Conservation (phyloP, 2,113 vertebrate genomes). For the Corydoras maculifer region DNA sequence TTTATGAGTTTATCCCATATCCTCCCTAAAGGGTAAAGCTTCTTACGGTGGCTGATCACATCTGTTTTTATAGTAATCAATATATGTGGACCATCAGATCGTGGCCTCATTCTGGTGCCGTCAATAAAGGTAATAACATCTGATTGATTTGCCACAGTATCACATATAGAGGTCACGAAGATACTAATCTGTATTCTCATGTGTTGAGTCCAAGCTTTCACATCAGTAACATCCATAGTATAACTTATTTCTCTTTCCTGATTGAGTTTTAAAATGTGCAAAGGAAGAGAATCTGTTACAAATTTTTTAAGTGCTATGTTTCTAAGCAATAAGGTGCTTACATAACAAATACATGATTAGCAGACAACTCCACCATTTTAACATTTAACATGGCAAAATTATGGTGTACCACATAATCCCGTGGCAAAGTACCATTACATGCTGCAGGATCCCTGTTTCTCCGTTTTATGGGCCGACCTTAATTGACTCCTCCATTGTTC, state of each 20-base stretch:
- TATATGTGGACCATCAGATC: slow-evolving; percentile 24
- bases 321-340: too few relatives aligned
- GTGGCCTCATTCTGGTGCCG: slow-evolving; percentile 46
- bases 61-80: slow-evolving; percentile 32
- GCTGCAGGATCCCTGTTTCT: slow-evolving; percentile 18
- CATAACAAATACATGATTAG: too few relatives aligned
- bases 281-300: too few relatives aligned
- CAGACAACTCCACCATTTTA: too few relatives aligned
- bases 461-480: slow-evolving; percentile 40
- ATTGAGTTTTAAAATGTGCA: too few relatives aligned
- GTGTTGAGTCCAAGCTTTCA: too few relatives aligned
- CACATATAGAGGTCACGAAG: slow-evolving; percentile 30
- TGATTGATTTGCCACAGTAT: slow-evolving; percentile 63
- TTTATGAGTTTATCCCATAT: slow-evolving; percentile 20
- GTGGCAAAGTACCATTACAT: background rate
- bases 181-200: too few relatives aligned
- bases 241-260: too few relatives aligned
- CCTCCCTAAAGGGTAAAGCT: slow-evolving; percentile 1
- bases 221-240: too few relatives aligned
- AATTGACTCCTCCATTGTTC: slow-evolving; percentile 35
- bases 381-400: too few relatives aligned
- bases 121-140: slow-evolving; percentile 63
- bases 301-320: too few relatives aligned
- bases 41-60: slow-evolving; percentile 5
- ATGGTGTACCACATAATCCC: too few relatives aligned